Base-by-base conservation (phyloP, 2,113 vertebrate species). In the Setophaga petechia region DNA sequence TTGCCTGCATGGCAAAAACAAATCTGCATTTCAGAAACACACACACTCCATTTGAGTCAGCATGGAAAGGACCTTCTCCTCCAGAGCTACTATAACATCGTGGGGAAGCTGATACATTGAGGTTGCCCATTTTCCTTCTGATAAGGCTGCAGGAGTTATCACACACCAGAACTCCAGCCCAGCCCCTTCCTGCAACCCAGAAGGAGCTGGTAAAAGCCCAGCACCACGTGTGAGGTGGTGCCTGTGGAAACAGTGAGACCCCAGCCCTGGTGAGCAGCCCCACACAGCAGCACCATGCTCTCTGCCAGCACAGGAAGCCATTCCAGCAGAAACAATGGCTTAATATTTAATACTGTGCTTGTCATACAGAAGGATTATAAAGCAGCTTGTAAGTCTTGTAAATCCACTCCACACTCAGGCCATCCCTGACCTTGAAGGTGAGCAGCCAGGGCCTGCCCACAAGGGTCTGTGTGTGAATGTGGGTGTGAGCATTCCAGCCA, bases 401-500 rank as follows among this genome's bases (percentile, higher is more conserved):
- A 93, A 95, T 71, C 93, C 51, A 46, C 30, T 75, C 63, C 58
- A 43, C 25, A 4, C 23, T 73, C 22, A 4, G 67, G 75, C 41
- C 73, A 54, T 10, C 9, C 0, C 5, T 0, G 23, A 81, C 89
- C 91, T 44, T 81, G 89, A 65, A 59, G 83, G 84, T 7, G 4
- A 15, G 44, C 0, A 0, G 69, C 14, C 0, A 1, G 37, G 15
- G 49, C 24, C 27, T 0, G 0, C 28, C 44, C 62, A 72, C 2
- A 0, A 1, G 0, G 47, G 15, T 46, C 25, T 0, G 1, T 10
- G 35, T 21, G 11, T 33, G 73, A 11, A 55, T 33, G 47, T 30
- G 73, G 12, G 37, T 33, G 51, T 5, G 33, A 80, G 17, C 0
- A 0, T 17, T 17, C 11, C 59, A 41, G 39, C 11, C 71, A 79